Base-by-base conservation (phyloP, 2,888 invertebrate genomes). In the Drosophila tripunctata region DNA sequence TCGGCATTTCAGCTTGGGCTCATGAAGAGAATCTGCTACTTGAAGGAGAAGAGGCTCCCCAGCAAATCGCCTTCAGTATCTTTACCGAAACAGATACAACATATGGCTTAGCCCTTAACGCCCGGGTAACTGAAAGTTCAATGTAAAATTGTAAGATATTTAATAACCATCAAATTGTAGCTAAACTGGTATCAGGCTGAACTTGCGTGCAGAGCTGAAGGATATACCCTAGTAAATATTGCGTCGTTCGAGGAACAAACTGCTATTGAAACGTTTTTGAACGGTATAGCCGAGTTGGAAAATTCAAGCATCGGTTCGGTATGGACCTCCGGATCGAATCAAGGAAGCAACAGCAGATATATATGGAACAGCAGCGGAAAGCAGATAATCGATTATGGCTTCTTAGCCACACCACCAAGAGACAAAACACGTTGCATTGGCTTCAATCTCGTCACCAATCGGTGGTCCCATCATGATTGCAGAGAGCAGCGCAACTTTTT, bases 121-220 rank as follows among this genome's bases (percentile, higher is more conserved):
- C 8, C 10, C 2, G 1, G 10, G 27, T 27, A 27, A 24, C 6
- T 24, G 7, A 24, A 24, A 2, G 6, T 27, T 10, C 3, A 27
- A 27, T 27, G n/a, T n/a, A n/a, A n/a, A n/a, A n/a, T n/a, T n/a
- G n/a, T n/a, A n/a, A n/a, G n/a, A n/a, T n/a, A 21, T 27, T 17
- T 4, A n/a, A n/a, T 17, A n/a, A 36, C 48, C 35, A 27, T 27
- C 0, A 0, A 36, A 6, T 31, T 40, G 19, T 30, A 51, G 51
- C 38, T 30, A 8, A 51, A 14, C 19, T 51, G 51, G 51, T 21
- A 14, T 14, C 19, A 27, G n/a, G 51, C 51, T 30, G 38, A 51
- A 15, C 30, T 51, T 0, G 14, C 21, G 27, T 51, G 51, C 27
- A 40, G 30, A 40, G 1, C 1, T 1, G 14, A 3, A 1, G 51